Base-by-base conservation (phyloP, 2,113 vertebrate genomes). In the Periophthalmodon schlosseri region DNA sequence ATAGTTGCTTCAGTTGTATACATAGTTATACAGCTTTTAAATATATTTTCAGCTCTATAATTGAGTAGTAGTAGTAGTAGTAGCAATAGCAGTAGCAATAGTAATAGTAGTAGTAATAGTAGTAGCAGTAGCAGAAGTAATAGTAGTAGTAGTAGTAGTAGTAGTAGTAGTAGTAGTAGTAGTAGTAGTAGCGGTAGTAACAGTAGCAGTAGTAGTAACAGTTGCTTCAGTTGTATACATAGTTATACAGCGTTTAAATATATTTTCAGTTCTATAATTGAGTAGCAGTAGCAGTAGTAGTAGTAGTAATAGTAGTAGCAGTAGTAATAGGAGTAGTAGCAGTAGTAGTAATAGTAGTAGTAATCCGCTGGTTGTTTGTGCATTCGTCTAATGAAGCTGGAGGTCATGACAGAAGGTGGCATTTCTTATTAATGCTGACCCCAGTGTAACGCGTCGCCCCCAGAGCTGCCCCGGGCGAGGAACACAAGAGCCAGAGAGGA, bases 361-460 rank as follows among this genome's bases (percentile, higher is more conserved):
- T 39, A 74, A 67, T 72, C 24, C 34, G 39, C 71, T 54, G 24
- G 79, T 79, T 82, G 68, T 79, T 69, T 79, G 74, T 80, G 67
- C 64, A 82, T 70, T 66, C 63, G 66, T 77, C 65, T 84, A 80
- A 86, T 72, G 75, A 77, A 58, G 80, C 91, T 81, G 73, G 57
- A 79, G 89, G 91, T 81, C 82, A 87, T 78, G 75, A 86, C 93
- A 93, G 92, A 92, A 78, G 88, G 92, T 89, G 88, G 78, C 89
- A 93, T 93, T 90, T 92, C 84, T 90, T 94, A 93, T 94, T 94
- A 90, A 93, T 89, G 78, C 80, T 87, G 91, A 91, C 91, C 90
- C 87, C 68, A 69, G 78, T 76, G 70, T 73, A 70, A 78, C 78
- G 69, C 71, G 20, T 68, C 60, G 39, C 86, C 78, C 8, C 60